These are phyloP conservation scores for Ellobius talpinus DNA, from an alignment of 2,113 vertebrate genomes.

Conservation along the genomic window DNA sequence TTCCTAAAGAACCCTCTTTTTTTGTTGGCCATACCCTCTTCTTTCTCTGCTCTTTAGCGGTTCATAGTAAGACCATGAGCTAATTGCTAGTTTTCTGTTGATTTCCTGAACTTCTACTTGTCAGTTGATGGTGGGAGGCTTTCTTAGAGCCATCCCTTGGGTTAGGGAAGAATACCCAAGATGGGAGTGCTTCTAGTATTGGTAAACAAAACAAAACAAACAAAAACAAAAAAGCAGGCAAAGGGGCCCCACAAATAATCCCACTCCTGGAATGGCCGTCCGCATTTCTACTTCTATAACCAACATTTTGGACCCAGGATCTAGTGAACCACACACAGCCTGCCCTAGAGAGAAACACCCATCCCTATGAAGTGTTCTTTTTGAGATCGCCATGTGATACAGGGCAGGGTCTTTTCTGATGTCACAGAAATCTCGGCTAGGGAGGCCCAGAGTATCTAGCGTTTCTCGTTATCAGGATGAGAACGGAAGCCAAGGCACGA, in stretches of 20 bases:
- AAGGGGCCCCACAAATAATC: neutral
- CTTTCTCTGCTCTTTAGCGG: conserved; percentile 62
- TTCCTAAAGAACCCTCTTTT: conserved; percentile 49
- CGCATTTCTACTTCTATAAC: neutral
- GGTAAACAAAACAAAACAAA: neutral
- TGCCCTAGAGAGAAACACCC: neutral
- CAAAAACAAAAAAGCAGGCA: neutral
- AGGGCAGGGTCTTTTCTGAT: neutral
- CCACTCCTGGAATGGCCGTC: neutral
- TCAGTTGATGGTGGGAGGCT: conserved; percentile 59
- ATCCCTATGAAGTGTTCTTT: neutral
- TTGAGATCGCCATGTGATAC: neutral
- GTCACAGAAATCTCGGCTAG: neutral
- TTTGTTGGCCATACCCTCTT: neutral
- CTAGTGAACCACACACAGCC: neutral
- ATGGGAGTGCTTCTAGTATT: neutral
- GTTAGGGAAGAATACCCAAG: neutral
- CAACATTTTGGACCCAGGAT: conserved; percentile 41
- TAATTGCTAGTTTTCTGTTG: conserved; percentile 76
- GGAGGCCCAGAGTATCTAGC: neutral
- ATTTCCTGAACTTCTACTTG: conserved; percentile 66
- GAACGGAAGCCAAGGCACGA: neutral
- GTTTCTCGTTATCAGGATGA: neutral
- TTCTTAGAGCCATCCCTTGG: neutral
- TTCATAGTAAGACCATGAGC: conserved; percentile 42